Evolutionary conservation across 1,140 invertebrate species (phyloP).

Genomic region (Mylabris phalerata): DNA sequence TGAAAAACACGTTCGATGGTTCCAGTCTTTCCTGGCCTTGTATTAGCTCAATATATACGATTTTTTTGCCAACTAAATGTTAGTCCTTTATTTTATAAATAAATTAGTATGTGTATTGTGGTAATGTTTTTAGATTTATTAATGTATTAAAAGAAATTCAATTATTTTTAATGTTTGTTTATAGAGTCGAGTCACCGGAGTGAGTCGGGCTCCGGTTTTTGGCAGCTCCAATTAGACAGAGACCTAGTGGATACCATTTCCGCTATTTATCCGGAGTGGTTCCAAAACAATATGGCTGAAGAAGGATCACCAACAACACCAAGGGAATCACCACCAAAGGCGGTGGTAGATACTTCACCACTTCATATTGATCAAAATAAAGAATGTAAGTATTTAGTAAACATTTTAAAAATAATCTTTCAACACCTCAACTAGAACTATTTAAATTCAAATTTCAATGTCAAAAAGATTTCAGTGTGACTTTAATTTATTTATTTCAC

Average conservation of each 20-base stretch:
- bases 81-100: no score
- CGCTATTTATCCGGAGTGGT: constrained; percentile 87
- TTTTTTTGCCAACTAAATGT: no score
- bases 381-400: constrained; percentile 72
- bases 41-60: constrained; percentile 5
- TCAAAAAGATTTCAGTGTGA: no score
- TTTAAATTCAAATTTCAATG: no score
- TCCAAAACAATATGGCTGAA: constrained; percentile 63
- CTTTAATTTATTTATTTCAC: no score
- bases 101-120: no score
- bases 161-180: constrained; percentile 32
- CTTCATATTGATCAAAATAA: constrained; percentile 90
- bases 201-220: constrained; percentile 73
- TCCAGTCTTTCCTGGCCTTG: constrained; percentile 8
- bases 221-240: constrained; percentile 83
- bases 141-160: no score
- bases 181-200: constrained; percentile 71
- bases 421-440: no score
- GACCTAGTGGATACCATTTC: constrained; percentile 84
- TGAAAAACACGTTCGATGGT: constrained; percentile 13
- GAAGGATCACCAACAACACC: constrained; percentile 40
- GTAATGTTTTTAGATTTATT: no score
- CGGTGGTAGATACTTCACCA: constrained; percentile 88
- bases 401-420: neutral
- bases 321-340: constrained; percentile 67